Base-by-base conservation (phyloP, 2,797 vertebrate genomes). In the Sebastiscus albofasciatus region DNA sequence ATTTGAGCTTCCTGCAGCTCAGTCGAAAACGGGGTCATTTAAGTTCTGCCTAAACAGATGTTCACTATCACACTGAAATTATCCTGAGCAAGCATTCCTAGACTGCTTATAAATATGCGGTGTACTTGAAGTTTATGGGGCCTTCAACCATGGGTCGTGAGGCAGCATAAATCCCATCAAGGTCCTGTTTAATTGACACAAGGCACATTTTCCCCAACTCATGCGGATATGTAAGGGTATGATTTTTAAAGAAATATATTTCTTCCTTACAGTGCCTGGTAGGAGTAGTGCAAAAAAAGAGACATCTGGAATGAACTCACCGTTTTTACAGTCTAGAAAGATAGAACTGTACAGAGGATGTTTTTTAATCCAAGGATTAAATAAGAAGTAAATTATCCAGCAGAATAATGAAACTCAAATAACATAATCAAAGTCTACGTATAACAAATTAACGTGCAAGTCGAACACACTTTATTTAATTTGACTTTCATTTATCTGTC, bases 11-110 rank as follows among this genome's bases (percentile, higher is more conserved):
- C 61, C 42, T 75, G 73, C 83, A 72, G 54, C 77, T 79, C 72
- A 49, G 67, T 79, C 67, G 71, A 77, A 81, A 79, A 81, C 52
- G 26, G 34, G 75, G 59, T 81, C 66, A 81, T 72, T 76, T 70
- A 62, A 71, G 67, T 84, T 86, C 60, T 27, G 33, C 72, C 18
- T 13, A 27, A 87, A 20, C 84, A 90, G 86, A 88, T 91, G 82
- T 85, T 88, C 80, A 8, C 71, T 76, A 75, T 79, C 80, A 62
- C 72, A 72, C 58, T 31, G 27, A 82, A 87, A 89, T 72, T 54
- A 75, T 79, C 79, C 68, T 72, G 66, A 86, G 79, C 70, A 79
- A 86, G 75, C 78, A 54, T 83, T 73, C 61, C 49, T 69, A 39
- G 39, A 67, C 58, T 24, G 73, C 66, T 87, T 80, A 61, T 64